Conservation (phyloP, 1,140 invertebrate species). For the Homarus americanus region DNA sequence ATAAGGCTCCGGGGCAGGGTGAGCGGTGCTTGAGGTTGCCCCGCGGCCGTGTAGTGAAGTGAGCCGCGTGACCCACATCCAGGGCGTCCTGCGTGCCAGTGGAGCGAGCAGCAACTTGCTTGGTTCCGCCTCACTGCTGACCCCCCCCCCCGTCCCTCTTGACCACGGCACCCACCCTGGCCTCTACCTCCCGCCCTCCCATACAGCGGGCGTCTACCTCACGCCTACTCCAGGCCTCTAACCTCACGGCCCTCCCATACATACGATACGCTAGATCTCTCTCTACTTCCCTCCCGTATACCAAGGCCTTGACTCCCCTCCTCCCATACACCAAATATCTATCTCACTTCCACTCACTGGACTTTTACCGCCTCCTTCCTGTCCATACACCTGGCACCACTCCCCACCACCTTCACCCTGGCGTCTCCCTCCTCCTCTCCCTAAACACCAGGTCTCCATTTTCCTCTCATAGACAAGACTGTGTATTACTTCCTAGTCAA, state of each 20-base stretch:
- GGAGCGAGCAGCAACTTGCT: conserved; percentile 66
- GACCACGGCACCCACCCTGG: conserved; percentile 23
- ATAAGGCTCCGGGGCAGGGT: not conserved
- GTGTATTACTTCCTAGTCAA: too few relatives aligned
- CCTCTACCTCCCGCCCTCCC: not conserved
- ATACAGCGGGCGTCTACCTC: not conserved
- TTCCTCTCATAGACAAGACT: not conserved
- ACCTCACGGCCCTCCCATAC: not conserved
- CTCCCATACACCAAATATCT: not conserved
- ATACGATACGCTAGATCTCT: too few relatives aligned
- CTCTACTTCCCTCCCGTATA: too few relatives aligned
- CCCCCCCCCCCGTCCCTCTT: conserved; percentile 26
- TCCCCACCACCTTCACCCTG: not conserved
- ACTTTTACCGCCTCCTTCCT: not conserved
- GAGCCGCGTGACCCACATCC: conserved; percentile 64
- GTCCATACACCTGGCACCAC: not conserved
- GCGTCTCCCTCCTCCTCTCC: not conserved
- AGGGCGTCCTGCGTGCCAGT: conserved; percentile 59
- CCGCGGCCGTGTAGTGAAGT: conserved; percentile 50
- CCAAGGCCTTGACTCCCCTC: not conserved
- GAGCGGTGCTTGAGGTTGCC: not conserved
- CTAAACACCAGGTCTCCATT: not conserved
- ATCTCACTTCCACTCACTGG: not conserved
- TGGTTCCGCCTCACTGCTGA: conserved; percentile 65
- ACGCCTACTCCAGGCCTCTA: not conserved